These are phyloP conservation scores for Cantharis rustica DNA, from an alignment of 2,888 invertebrate species.

Conservation along the genomic window DNA sequence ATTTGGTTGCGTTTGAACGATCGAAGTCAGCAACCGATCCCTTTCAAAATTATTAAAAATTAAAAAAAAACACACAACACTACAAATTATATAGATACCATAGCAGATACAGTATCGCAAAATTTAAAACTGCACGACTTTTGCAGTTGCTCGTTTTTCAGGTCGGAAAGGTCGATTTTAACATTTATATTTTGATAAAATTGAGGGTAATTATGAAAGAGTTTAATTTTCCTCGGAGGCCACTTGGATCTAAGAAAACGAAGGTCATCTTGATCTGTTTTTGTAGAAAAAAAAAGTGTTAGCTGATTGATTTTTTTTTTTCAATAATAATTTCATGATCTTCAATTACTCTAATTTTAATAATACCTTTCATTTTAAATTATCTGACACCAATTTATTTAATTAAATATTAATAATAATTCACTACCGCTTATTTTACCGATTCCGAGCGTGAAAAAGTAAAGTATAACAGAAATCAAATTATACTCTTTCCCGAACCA, in stretches of 20 bases:
- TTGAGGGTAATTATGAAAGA: background rate
- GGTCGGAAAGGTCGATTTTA: background rate
- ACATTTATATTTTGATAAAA: background rate
- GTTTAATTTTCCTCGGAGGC: background rate
- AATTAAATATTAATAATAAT: no score
- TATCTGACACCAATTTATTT: no score
- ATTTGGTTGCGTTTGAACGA: background rate
- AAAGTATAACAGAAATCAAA: no score
- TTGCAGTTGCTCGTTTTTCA: background rate
- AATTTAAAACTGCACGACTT: background rate
- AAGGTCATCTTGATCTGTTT: background rate
- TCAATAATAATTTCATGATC: no score
- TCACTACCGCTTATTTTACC: no score
- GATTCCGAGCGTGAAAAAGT: no score
- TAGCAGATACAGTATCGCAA: background rate
- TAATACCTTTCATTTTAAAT: no score
- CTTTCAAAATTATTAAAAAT: background rate
- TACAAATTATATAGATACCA: background rate
- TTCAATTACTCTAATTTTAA: no score
- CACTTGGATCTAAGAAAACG: background rate
- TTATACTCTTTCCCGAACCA: no score
- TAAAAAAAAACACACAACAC: background rate
- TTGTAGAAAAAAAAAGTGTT: no score
- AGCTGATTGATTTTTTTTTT: no score
- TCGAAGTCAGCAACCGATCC: background rate